These are phyloP conservation scores for Drosophila borealis DNA, from an alignment of 2,888 invertebrate genomes.

Conservation along the genomic window DNA sequence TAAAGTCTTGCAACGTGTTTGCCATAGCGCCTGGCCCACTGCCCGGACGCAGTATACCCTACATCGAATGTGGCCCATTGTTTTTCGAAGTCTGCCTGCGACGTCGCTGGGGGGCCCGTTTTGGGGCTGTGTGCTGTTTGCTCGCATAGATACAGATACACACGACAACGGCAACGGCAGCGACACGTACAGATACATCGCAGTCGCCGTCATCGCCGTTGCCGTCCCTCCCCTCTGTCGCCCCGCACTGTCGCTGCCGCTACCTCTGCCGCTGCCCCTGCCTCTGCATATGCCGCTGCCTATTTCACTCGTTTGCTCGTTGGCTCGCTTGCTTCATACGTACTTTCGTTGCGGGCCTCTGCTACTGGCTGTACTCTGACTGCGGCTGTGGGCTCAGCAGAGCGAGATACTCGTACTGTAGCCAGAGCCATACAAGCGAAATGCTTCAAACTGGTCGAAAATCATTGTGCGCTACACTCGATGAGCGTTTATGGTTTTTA, in stretches of 20 bases:
- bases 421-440: conserved; percentile 46
- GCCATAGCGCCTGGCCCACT: conserved; percentile 41
- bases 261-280: conserved; percentile 26
- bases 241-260: not conserved
- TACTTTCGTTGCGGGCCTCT: conserved; percentile 55
- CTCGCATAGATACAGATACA: conserved; percentile 63
- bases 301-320: conserved; percentile 59
- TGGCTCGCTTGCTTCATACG: conserved; percentile 45
- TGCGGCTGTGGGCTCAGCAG: conserved; percentile 53
- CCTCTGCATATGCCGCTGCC: conserved; percentile 42
- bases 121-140: conserved; percentile 50
- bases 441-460: conserved; percentile 55
- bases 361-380: conserved; percentile 60
- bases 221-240: conserved; percentile 1
- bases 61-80: conserved; percentile 39
- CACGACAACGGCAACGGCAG: conserved; percentile 13
- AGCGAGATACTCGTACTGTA: conserved; percentile 54
- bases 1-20: conserved; percentile 34
- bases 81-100: conserved; percentile 36
- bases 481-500: conserved; percentile 31
- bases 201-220: conserved; percentile 48
- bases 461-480: conserved; percentile 35
- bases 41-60: conserved; percentile 47
- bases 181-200: conserved; percentile 47
- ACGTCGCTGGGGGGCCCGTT: conserved; percentile 40